phyloP scores from a whole-genome alignment of 2,113 vertebrate species.

The Tapirus terrestris region DNA sequence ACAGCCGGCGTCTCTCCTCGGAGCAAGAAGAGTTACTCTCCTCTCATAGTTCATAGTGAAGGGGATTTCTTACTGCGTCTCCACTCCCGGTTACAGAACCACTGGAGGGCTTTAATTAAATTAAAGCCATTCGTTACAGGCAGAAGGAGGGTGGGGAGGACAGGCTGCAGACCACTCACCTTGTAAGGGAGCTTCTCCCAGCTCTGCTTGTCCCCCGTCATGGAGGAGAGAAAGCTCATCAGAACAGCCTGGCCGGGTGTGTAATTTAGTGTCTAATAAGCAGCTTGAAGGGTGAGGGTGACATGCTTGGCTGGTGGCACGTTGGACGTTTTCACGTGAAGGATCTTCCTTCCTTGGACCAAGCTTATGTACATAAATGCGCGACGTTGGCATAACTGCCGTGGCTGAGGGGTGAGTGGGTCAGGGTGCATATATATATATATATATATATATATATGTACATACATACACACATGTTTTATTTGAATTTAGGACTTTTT shows the following conservation, averaged over 20 bases:
- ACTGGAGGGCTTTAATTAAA: slow-evolving; percentile 29
- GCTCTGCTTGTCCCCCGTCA: neutral
- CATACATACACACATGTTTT: neutral
- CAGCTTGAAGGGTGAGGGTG: neutral
- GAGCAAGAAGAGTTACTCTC: neutral
- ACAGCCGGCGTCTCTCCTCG: neutral
- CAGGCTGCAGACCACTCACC: neutral
- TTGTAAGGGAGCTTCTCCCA: neutral
- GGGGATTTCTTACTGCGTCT: neutral
- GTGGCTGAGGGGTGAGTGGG: neutral
- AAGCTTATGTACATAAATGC: neutral
- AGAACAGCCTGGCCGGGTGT: neutral
- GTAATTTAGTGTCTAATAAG: neutral
- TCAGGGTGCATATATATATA: neutral
- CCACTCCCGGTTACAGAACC: neutral
- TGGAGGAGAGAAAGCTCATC: neutral
- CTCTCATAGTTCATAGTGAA: neutral
- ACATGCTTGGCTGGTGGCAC: neutral
- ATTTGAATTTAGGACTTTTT: neutral
- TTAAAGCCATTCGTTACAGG: neutral
- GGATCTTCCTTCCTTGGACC: neutral
- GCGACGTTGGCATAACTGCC: neutral
- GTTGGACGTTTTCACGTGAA: neutral
- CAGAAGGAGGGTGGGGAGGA: neutral
- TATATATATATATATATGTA: no score